Base-by-base conservation (phyloP, 37 sponge, comb jelly and placozoan species). In the Geodia barretti region DNA sequence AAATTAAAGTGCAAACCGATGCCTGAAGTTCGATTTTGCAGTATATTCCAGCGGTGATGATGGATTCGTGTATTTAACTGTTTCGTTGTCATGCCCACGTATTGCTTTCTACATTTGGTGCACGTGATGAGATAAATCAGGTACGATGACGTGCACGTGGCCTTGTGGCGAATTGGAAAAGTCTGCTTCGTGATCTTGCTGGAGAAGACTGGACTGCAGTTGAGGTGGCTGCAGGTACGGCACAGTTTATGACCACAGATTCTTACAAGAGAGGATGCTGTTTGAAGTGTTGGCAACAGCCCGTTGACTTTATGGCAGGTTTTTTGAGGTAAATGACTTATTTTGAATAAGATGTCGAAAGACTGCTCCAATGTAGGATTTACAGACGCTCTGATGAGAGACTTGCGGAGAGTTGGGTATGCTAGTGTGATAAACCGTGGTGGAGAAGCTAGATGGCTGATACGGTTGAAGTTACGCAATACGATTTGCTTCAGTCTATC, bases 41-140 rank as follows among this genome's bases (percentile, higher is more conserved):
- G 21, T 5, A 80, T 80, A 38, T 58, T 80, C 4, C 72, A 30
- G 14, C 81, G 58, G 61, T 80, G 81, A 43, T 70, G 72, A 31
- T 58, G 29, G 7, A 80, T 28, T 69, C 81, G 41, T 4, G 24
- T n/a, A 59, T 70, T 68, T 31, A 80, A 33, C n/a, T 41, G n/a
- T 29, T 70, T 41, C 31, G 81, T 69, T 26, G 81, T 80, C 37
- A 58, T 11, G 72, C 81, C 81, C 4, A 80, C 81, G 31, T 80
- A 80, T 33, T 80, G 81, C 47, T 80, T 80, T 30, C 54, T 42
- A 70, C 81, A 80, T 66, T 79, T 79, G 23, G 41, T 65, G 54
- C 79, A 79, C 21, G 79, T 79, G 25, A 79, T 79, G 28, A 80
- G 81, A 54, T 80, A 80, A 28, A 80, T 70, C 4, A 80, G 39